Evolutionary conservation across 2,888 invertebrate species (phyloP), one percentile per base, ranked within the genome.

Genomic region (Yponomeuta sedellus): DNA sequence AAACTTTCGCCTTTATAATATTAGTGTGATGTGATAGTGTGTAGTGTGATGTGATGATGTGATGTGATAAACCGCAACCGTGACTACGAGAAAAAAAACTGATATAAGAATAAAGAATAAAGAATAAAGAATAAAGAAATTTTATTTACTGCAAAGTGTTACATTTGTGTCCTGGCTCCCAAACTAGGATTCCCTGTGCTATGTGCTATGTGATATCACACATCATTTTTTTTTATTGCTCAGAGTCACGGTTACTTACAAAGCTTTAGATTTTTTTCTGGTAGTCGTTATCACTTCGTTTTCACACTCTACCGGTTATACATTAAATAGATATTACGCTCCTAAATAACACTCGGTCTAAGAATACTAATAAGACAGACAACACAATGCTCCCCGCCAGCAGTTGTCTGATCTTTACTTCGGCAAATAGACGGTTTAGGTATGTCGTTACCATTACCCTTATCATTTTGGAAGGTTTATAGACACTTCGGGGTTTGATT

Each of bases 391-490:
- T 52, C 16, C 44, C 44, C 22, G 20, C 20, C 59, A 59, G 22
- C 59, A 59, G 20, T 59, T 25, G 12, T 59, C 20, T 59, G 62
- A 16, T 62, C 62, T 39, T 61, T 62, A 39, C 62, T 40, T 40
- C n/a, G 34, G n/a, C 44, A 64, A 44, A 64, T n/a, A 62, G 52
- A 56, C 56, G 56, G 19, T 25, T 19, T 56, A 28, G 64, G 57
- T 34, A 34, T 57, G 64, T 34, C 64, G 57, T 57, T 25, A 56
- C 57, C 57, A 56, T 64, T 64, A 64, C 56, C 64, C 64, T 64
- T 64, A 64, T 64, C 64, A 64, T 64, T 28, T 64, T 64, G 28
- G 34, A 28, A 64, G 52, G 56, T 64, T 64, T 64, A 64, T 64
- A 56, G 64, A 64, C 64, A 25, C 64, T 64, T 34, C 10, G 19